Conservation (phyloP, 2,113 vertebrate species). For the Zosterops lateralis region DNA sequence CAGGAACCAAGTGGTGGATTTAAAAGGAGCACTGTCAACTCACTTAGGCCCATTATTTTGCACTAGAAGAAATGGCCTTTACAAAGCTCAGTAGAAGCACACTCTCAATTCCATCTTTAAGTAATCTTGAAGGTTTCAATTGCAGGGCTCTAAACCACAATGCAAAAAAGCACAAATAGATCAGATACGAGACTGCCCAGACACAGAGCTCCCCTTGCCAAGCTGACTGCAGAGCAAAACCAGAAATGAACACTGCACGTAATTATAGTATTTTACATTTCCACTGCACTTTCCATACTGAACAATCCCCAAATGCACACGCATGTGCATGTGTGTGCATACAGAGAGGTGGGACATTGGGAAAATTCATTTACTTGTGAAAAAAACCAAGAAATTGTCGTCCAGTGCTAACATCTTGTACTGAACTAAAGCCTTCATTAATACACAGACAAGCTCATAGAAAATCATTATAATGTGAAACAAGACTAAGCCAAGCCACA, state of each 20-base stretch:
- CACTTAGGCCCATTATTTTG: conserved; percentile 55
- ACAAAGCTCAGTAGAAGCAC: conserved; percentile 38
- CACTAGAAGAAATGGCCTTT: conserved; percentile 47
- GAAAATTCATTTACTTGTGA: conserved; percentile 40
- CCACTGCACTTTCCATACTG: conserved; percentile 39
- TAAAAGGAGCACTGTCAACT: conserved; percentile 54
- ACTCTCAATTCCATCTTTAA: conserved; percentile 49
- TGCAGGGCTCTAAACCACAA: conserved; percentile 53
- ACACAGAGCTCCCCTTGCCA: conserved; percentile 54
- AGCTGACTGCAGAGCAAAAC: conserved; percentile 51
- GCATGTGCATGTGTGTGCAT: conserved; percentile 7
- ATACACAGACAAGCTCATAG: not conserved
- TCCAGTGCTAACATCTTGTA: conserved; percentile 46
- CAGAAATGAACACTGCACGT: conserved; percentile 35
- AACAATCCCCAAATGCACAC: conserved; percentile 6
- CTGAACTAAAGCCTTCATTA: conserved; percentile 48
- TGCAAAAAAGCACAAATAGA: conserved; percentile 57
- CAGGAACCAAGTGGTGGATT: conserved; percentile 37
- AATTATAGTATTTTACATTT: conserved; percentile 63
- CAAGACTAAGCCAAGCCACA: conserved; percentile 32
- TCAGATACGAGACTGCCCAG: conserved; percentile 57
- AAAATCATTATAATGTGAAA: conserved; percentile 51
- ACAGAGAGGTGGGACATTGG: not conserved
- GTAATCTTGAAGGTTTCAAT: conserved; percentile 56
- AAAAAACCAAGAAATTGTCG: not conserved